A percentile compares a stretch with the other conserved stretches of the same genome.
These are phyloP conservation scores for Drosophila repleta DNA, from an alignment of 1,140 invertebrate species.

Conservation along the genomic window DNA sequence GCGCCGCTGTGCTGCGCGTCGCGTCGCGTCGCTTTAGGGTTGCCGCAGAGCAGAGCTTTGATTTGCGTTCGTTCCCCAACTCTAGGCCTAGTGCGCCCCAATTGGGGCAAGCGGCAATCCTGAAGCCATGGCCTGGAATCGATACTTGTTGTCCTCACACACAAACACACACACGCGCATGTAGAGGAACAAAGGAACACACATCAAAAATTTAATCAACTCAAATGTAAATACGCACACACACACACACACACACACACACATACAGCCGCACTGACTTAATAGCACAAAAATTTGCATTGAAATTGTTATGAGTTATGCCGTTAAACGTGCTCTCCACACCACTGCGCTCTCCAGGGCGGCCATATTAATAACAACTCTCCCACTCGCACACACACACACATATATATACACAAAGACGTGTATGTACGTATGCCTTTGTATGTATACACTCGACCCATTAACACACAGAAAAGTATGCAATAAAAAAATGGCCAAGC, in stretches of 20 bases:
- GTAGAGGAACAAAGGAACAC: background rate
- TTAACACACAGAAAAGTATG: constrained; percentile 79
- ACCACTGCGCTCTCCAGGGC: constrained; percentile 5
- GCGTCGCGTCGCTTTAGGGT: constrained; percentile 57
- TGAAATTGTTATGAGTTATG: constrained; percentile 78
- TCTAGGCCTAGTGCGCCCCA: constrained; percentile 48
- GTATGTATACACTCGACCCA: constrained; percentile 47
- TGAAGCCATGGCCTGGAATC: constrained; percentile 64
- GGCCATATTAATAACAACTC: constrained; percentile 47
- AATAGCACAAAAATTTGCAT: constrained; percentile 68
- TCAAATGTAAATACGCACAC: constrained; percentile 68
- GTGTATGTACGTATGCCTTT: background rate
- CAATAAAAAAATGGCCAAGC: constrained; percentile 63
- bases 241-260: constrained; percentile 25
- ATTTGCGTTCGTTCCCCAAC: constrained; percentile 44
- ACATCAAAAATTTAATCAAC: constrained; percentile 72
- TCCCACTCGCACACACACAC: constrained; percentile 31
- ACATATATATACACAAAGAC: constrained; percentile 13
- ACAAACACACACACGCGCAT: constrained; percentile 11
- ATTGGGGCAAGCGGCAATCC: constrained; percentile 53
- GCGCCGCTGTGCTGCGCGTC: constrained; percentile 30
- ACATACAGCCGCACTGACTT: constrained; percentile 18
- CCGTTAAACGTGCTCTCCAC: constrained; percentile 56
- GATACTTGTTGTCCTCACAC: constrained; percentile 67
- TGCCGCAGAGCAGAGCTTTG: constrained; percentile 56